Evolutionary conservation across 2,113 vertebrate genomes (phyloP), one percentile per base, ranked within the genome.

Genomic region (Campylomormyrus tamandua): DNA sequence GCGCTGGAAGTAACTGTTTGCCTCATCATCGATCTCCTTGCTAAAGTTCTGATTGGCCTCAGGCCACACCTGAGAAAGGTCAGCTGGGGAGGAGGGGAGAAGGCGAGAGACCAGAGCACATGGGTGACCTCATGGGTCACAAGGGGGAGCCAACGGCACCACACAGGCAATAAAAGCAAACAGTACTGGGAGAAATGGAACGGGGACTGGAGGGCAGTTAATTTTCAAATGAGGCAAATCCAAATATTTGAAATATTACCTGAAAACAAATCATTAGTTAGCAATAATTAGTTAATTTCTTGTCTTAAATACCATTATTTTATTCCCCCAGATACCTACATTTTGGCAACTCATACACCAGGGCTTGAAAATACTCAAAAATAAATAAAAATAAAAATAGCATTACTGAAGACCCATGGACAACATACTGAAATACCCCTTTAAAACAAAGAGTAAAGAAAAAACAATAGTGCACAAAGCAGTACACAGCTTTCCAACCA

Each of bases 31-130:
- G 58, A 99, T 99, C 95, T 99, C 98, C 95, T 99, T 99, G 95
- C 97, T 99, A 97, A 99, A 99, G 97, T 99, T 97, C 98, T 99
- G 98, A 94, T 99, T 99, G 94, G 98, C 98, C 94, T 99, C 98
- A 74, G 98, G 98, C 98, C 98, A 99, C 92, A 99, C 98, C 97
- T 99, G 98, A 97, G 98, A 99, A 94, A 99, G 97, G 94, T 99
- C 98, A 93, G 98, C 98, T 99, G 92, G 86, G 42, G 92, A 35
- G 87, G 52, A 52, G 35, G 9, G 58, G 92, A 84, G 52, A 21
- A 52, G 52, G 9, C 50, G 92, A 84, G 52, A 21, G 0, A 91
- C 3, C 52, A 90, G 35, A 89, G 49, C 49, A 80, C 86, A 89
- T 45, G 62, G 74, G 3, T 52, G 31, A 52, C 52, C 49, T 77